Evolutionary conservation across 2,888 invertebrate species (phyloP).

Genomic region (Selenia dentaria): DNA sequence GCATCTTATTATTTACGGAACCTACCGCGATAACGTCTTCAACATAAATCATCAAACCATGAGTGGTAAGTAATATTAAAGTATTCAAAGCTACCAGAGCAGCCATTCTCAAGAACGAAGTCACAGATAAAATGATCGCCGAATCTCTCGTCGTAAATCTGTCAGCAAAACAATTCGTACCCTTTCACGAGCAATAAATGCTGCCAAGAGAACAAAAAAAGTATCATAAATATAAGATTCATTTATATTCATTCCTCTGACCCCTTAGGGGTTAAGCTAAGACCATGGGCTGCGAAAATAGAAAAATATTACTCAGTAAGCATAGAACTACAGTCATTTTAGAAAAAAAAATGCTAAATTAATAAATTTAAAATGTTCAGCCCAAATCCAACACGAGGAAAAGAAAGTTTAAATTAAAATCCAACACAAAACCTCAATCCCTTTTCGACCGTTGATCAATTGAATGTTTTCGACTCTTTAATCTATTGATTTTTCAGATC

Average conservation of each 20-base stretch:
- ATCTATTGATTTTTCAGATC: slow-evolving; percentile 61
- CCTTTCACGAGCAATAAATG: slow-evolving; percentile 84
- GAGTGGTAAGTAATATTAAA: slow-evolving; percentile 43
- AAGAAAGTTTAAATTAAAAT: slow-evolving; percentile 72
- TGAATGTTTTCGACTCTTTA: slow-evolving; percentile 67
- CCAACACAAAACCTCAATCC: slow-evolving; percentile 67
- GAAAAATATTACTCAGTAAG: slow-evolving; percentile 13
- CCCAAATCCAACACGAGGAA: slow-evolving; percentile 42
- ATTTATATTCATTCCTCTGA: slow-evolving; percentile 80
- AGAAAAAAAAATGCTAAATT: too few species aligned
- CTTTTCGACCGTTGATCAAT: slow-evolving; percentile 63
- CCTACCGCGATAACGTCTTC: slow-evolving; percentile 22
- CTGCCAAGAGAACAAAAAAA: slow-evolving; percentile 77
- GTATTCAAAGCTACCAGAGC: slow-evolving; percentile 53
- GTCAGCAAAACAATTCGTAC: slow-evolving; percentile 83
- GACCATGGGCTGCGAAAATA: slow-evolving; percentile 58
- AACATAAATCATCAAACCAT: slow-evolving; percentile 43
- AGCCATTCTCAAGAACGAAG: slow-evolving; percentile 55
- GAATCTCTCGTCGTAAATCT: slow-evolving; percentile 82
- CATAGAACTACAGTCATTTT: too few species aligned
- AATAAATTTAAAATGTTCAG: slow-evolving; percentile 38
- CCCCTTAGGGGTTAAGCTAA: slow-evolving; percentile 64
- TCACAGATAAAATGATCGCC: slow-evolving; percentile 78
- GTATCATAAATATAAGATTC: slow-evolving; percentile 84
- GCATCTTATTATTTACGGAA: not conserved